A percentile compares a stretch with the other conserved stretches of the same genome.
Conservation (phyloP, 2,797 vertebrate species). For the Gila robusta region DNA sequence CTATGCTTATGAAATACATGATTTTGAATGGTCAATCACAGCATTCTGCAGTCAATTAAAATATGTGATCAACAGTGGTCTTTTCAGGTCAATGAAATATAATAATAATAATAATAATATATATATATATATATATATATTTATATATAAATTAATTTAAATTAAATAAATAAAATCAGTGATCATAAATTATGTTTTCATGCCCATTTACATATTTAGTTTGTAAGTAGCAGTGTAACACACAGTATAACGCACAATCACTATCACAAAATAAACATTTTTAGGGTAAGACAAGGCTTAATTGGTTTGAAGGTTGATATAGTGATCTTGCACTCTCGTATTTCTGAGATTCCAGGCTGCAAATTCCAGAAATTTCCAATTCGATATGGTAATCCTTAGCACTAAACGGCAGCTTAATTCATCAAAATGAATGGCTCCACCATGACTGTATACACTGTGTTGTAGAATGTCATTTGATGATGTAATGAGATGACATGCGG, state of each 20-base stretch:
- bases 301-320: background rate
- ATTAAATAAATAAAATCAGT: background rate
- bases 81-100: background rate
- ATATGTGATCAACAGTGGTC: background rate
- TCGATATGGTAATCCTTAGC: background rate
- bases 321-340: background rate
- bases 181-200: background rate
- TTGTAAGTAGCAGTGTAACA: background rate
- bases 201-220: background rate
- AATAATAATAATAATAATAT: too few relatives aligned
- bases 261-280: background rate
- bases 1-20: background rate
- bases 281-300: background rate
- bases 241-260: background rate
- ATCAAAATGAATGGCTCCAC: conserved; percentile 1
- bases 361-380: conserved; percentile 17
- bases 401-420: background rate
- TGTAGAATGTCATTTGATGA: conserved; percentile 44
- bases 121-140: too few relatives aligned
- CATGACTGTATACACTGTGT: conserved; percentile 9
- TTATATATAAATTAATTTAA: background rate
- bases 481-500: conserved; percentile 41
- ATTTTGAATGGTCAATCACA: background rate
- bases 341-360: conserved; percentile 3
- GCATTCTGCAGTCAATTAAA: background rate